Conservation (phyloP, 2,797 vertebrate species). For the Thripadectes ignobilis region DNA sequence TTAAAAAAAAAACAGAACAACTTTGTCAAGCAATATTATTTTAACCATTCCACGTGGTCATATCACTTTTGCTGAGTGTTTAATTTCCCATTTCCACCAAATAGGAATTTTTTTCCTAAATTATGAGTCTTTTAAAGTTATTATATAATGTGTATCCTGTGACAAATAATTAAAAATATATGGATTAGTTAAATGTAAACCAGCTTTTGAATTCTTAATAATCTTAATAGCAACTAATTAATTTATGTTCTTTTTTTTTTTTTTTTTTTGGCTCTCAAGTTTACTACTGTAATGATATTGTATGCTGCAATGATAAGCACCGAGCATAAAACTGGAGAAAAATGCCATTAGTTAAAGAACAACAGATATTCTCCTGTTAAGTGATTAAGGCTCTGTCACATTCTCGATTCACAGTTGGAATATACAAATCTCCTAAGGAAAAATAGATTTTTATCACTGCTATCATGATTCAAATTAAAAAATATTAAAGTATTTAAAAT, state of each 20-base stretch:
- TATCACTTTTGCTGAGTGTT: background rate
- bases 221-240: background rate
- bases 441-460: background rate
- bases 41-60: background rate
- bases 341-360: background rate
- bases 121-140: background rate
- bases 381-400: background rate
- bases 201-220: background rate
- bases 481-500: background rate
- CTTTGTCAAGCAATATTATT: background rate
- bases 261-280: background rate
- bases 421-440: background rate
- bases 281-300: background rate
- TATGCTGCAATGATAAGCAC: background rate
- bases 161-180: background rate
- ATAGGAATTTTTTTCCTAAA: background rate
- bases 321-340: background rate
- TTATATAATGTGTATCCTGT: background rate
- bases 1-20: fast-evolving
- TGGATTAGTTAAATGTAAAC: background rate
- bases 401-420: background rate
- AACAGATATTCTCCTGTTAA: background rate
- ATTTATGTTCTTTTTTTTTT: background rate
- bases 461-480: background rate
- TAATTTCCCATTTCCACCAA: background rate